Percentiles rank a stretch among this genome's conserved stretches.
Evolutionary conservation across 92 coral and sea anemone genomes (phyloP).

Genomic region (Porites lobata): DNA sequence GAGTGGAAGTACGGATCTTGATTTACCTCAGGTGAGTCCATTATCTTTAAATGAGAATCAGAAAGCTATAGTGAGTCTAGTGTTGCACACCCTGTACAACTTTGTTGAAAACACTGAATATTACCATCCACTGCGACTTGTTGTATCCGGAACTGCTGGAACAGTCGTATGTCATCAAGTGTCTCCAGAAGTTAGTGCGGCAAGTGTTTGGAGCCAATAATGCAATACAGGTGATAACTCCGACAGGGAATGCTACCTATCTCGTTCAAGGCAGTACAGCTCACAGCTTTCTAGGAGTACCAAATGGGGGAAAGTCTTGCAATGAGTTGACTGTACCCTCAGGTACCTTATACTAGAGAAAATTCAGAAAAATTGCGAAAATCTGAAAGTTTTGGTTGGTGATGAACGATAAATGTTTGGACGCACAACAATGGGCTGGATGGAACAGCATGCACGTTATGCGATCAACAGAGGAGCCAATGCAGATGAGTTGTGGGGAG

Average conservation of each 20-base stretch:
- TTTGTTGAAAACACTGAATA: neutral
- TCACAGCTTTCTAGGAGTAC: constrained; percentile 52
- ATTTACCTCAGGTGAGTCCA: constrained; percentile 53
- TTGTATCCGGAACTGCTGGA: constrained; percentile 48
- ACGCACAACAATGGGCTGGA: constrained; percentile 47
- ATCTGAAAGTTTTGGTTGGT: neutral
- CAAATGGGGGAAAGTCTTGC: constrained; percentile 49
- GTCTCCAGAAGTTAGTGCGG: neutral
- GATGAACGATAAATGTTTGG: constrained; percentile 51
- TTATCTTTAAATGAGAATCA: constrained; percentile 36
- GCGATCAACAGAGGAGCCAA: constrained; percentile 33
- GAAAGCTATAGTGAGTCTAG: constrained; percentile 42
- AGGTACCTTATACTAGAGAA: neutral
- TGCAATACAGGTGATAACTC: neutral
- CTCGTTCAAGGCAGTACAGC: constrained; percentile 60
- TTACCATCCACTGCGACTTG: neutral
- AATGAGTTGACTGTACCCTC: neutral
- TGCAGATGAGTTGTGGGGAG: constrained; percentile 47
- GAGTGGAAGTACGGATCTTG: neutral
- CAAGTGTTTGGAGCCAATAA: neutral
- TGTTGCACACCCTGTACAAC: constrained; percentile 29
- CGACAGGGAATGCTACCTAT: constrained; percentile 53
- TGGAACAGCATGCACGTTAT: constrained; percentile 48
- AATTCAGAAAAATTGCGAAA: neutral
- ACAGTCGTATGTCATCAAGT: constrained; percentile 54